These are phyloP conservation scores for Drosophila nebulosa DNA, from an alignment of 1,140 invertebrate genomes.

Conservation along the genomic window DNA sequence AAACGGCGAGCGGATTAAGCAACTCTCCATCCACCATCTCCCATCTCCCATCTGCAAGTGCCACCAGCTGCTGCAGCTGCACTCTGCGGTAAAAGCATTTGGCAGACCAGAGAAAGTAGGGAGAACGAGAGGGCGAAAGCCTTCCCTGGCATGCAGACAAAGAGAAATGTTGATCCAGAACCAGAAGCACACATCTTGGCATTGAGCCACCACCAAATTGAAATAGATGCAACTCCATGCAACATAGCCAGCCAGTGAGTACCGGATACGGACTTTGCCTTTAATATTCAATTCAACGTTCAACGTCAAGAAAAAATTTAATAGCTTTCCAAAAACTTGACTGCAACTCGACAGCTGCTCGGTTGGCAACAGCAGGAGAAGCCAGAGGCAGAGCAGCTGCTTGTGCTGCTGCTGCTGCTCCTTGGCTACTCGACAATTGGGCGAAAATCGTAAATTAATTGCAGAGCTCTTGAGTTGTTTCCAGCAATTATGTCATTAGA, in stretches of 20 bases:
- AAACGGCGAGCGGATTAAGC: slow-evolving; percentile 61
- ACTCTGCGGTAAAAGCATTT: slow-evolving; percentile 38
- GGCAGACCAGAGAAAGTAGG: not conserved
- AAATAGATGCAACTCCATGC: slow-evolving; percentile 40
- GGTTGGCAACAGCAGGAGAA: not conserved
- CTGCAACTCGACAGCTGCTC: slow-evolving; percentile 43
- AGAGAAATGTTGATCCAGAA: slow-evolving; percentile 68
- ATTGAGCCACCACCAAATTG: slow-evolving; percentile 57
- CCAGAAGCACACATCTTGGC: slow-evolving; percentile 50
- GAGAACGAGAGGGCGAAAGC: not conserved
- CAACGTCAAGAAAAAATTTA: slow-evolving; percentile 55
- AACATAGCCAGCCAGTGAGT: slow-evolving; percentile 23
- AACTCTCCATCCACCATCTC: slow-evolving; percentile 5
- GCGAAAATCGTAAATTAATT: slow-evolving; percentile 56
- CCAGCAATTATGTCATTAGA: slow-evolving; percentile 66
- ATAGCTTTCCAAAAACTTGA: slow-evolving; percentile 58
- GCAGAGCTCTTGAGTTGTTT: slow-evolving; percentile 40
- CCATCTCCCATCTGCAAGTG: not conserved
- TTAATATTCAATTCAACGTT: slow-evolving; percentile 61
- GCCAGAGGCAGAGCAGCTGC: slow-evolving; percentile 12
- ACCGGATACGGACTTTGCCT: slow-evolving; percentile 22
- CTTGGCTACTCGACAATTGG: slow-evolving; percentile 5
- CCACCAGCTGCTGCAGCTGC: slow-evolving; percentile 22
- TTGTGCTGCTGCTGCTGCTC: slow-evolving; percentile 1
- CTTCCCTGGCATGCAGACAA: slow-evolving; percentile 59